phyloP scores from a whole-genome alignment of 2,888 invertebrate species.

The Eulithis testata region DNA sequence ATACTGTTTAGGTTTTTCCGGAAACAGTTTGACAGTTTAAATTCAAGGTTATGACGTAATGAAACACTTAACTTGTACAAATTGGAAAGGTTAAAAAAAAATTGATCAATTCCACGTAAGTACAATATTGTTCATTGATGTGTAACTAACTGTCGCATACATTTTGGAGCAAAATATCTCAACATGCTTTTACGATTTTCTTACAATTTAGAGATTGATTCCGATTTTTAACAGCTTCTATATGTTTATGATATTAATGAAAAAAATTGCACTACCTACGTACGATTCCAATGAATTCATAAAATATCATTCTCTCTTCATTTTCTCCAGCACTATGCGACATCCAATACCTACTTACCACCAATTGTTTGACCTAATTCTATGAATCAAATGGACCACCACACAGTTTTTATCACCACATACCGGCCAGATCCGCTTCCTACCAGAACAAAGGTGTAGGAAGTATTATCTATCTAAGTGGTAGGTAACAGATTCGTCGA shows the following conservation, averaged over 20 bases:
- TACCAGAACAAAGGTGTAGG: slow-evolving; percentile 50
- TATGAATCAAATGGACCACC: slow-evolving; percentile 1
- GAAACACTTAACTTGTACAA: slow-evolving; percentile 63
- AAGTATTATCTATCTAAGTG: slow-evolving; percentile 49
- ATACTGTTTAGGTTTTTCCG: slow-evolving; percentile 49
- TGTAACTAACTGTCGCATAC: slow-evolving; percentile 49
- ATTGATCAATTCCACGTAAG: slow-evolving; percentile 53
- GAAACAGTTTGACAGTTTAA: slow-evolving; percentile 58
- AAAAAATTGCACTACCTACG: too few relatives aligned
- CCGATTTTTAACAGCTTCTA: too few relatives aligned
- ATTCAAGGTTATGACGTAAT: slow-evolving; percentile 66
- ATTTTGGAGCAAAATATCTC: slow-evolving; percentile 11
- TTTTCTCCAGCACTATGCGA: not conserved
- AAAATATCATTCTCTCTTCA: not conserved
- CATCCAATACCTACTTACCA: slow-evolving; percentile 5
- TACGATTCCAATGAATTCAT: too few relatives aligned
- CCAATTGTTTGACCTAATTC: not conserved
- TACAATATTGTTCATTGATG: slow-evolving; percentile 50
- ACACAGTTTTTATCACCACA: slow-evolving; percentile 23
- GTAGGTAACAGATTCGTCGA: slow-evolving; percentile 56
- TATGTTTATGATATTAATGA: too few relatives aligned
- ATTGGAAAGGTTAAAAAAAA: slow-evolving; percentile 64
- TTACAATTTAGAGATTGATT: too few relatives aligned
- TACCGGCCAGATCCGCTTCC: slow-evolving; percentile 35
- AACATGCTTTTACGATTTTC: not conserved